Conservation (phyloP, 1,140 invertebrate genomes). For the Drosophila orosa region DNA sequence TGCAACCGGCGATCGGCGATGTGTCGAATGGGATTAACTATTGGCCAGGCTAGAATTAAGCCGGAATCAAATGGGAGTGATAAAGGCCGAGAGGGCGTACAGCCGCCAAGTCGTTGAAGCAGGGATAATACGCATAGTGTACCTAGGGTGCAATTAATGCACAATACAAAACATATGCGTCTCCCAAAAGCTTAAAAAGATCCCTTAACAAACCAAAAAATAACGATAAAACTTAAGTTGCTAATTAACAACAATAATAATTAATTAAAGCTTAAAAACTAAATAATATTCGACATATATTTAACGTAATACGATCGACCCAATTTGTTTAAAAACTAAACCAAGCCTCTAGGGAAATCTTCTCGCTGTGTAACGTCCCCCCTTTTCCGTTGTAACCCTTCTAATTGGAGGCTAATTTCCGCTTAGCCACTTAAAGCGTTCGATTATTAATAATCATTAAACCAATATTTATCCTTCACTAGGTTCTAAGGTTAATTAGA, state of each 20-base stretch:
- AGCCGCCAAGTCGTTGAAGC: conserved; percentile 12
- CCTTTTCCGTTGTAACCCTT: not conserved
- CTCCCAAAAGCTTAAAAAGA: too few species aligned
- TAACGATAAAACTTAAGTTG: too few species aligned
- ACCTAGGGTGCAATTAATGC: not conserved
- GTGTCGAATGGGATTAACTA: conserved; percentile 73
- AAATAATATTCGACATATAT: not conserved
- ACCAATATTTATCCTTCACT: conserved; percentile 48
- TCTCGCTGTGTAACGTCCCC: not conserved
- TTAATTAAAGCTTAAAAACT: not conserved
- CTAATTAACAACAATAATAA: not conserved
- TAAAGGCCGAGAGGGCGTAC: conserved; percentile 21
- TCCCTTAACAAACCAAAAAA: too few species aligned
- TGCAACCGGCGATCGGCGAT: conserved; percentile 57
- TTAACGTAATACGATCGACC: not conserved
- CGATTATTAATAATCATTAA: conserved; percentile 47
- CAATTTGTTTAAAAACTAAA: not conserved
- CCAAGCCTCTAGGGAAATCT: not conserved
- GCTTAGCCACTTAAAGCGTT: conserved; percentile 12
- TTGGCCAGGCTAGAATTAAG: conserved; percentile 45
- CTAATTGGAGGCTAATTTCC: conserved; percentile 34
- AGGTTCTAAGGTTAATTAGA: conserved; percentile 34
- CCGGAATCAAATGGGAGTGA: conserved; percentile 38
- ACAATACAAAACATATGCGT: too few species aligned
- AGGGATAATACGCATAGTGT: not conserved